Evolutionary conservation across 1,140 invertebrate species (phyloP).

Genomic region (Eulimnadia texana): DNA sequence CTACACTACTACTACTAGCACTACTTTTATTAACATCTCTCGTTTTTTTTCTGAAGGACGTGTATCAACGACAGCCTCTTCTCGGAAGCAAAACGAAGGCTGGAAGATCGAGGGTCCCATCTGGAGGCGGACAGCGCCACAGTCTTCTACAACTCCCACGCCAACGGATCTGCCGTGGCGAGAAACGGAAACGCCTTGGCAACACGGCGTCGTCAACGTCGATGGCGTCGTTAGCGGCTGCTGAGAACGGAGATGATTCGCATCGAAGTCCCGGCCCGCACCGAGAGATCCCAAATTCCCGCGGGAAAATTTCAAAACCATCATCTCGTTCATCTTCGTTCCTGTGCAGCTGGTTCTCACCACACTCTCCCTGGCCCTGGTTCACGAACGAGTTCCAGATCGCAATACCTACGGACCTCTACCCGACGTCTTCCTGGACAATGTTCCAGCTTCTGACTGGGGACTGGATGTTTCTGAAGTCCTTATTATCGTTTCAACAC

Average conservation of each 20-base stretch:
- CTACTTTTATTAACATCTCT: too few relatives aligned
- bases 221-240: conserved; percentile 4
- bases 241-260: conserved; percentile 18
- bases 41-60: conserved; percentile 28
- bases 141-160: conserved; percentile 13
- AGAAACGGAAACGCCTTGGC: conserved; percentile 27
- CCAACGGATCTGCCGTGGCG: neutral
- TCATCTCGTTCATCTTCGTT: conserved; percentile 29
- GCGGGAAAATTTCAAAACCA: conserved; percentile 27
- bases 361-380: conserved; percentile 51
- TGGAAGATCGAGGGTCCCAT: conserved; percentile 25
- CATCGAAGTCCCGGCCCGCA: conserved; percentile 22
- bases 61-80: conserved; percentile 37
- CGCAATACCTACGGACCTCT: conserved; percentile 49
- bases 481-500: conserved; percentile 66
- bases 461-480: conserved; percentile 69
- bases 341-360: conserved; percentile 27
- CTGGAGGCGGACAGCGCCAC: conserved; percentile 1
- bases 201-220: conserved; percentile 25
- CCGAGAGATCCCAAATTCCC: conserved; percentile 25
- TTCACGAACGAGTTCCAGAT: conserved; percentile 71
- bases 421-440: conserved; percentile 65
- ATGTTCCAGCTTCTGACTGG: conserved; percentile 50
- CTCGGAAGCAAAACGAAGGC: conserved; percentile 30
- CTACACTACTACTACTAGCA: too few relatives aligned